Base-by-base conservation (phyloP, 2,113 vertebrate genomes). In the Vimba vimba region DNA sequence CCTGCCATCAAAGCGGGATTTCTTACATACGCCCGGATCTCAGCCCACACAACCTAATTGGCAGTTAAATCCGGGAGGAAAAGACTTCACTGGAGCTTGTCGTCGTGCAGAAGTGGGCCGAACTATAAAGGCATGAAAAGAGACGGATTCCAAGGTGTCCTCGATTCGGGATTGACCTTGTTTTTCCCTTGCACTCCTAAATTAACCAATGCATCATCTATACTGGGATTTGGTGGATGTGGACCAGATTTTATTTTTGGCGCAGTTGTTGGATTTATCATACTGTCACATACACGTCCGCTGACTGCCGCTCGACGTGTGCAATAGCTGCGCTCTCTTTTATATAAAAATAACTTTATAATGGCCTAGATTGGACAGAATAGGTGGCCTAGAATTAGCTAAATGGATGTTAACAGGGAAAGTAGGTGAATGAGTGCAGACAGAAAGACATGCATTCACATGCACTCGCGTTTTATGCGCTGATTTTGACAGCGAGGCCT, bases 161-260 rank as follows among this genome's bases (percentile, higher is more conserved):
- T 92, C 90, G 84, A 94, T 95, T 91, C 92, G 91, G 89, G 90
- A 91, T 93, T 91, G 94, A 94, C 93, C 94, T 93, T 92, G 92
- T 79, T 93, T 94, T 93, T 92, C 84, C 88, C 91, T 92, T 89
- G 91, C 92, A 91, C 89, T 86, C 91, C 91, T 93, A 94, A 94
- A 93, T 94, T 92, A 95, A 93, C 90, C 90, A 13, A 89, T 79
- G 77, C 88, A 91, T 93, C 92, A 84, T 90, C 93, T 91, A 90
- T 89, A 93, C 88, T 86, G 90, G 91, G 93, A 93, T 93, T 87
- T 82, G 77, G 90, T 89, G 92, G 90, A 93, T 91, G 91, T 92
- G 91, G 91, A 93, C 91, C 93, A 93, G 92, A 92, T 94, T 91
- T 91, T 89, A 80, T 87, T 92, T 92, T 93, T 92, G 92, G 92